Conservation (phyloP, 2,113 vertebrate genomes). For the Hydrolagus affinis region DNA sequence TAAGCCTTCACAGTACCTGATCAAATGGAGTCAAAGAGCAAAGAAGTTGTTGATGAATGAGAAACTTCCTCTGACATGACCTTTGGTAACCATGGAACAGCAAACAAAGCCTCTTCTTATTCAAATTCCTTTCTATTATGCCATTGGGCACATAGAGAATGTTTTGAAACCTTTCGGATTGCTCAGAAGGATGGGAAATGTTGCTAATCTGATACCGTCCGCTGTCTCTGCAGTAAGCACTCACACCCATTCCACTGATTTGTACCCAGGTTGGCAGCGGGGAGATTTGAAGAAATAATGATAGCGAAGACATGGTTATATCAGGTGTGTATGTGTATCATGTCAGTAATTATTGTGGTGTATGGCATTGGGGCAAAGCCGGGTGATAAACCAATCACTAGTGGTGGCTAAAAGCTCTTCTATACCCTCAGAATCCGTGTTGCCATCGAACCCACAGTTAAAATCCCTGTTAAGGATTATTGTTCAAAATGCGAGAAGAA, state of each 20-base stretch:
- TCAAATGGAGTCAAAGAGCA: slow-evolving; percentile 32
- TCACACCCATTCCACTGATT: not conserved
- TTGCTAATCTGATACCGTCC: not conserved
- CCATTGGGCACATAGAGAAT: slow-evolving; percentile 20
- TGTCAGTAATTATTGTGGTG: not conserved
- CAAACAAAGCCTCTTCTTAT: slow-evolving; percentile 28
- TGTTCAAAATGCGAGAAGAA: too few relatives aligned
- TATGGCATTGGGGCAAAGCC: not conserved
- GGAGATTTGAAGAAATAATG: not conserved
- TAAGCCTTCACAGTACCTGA: slow-evolving; percentile 32
- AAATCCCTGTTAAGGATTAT: too few relatives aligned
- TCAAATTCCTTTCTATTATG: slow-evolving; percentile 30
- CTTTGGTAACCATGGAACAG: slow-evolving; percentile 29
- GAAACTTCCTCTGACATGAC: slow-evolving; percentile 32
- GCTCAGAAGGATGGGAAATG: slow-evolving; percentile 6
- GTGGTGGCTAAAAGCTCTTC: too few relatives aligned
- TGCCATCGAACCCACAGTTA: too few relatives aligned
- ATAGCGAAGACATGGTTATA: not conserved
- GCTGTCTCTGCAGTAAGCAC: not conserved
- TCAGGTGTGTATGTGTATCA: too few relatives aligned
- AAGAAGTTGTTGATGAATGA: slow-evolving; percentile 32
- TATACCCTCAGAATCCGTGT: too few relatives aligned
- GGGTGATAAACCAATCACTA: not conserved
- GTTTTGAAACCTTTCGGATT: slow-evolving; percentile 22
- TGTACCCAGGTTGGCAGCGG: not conserved